Evolutionary conservation across 2,797 vertebrate species (phyloP), one percentile per base, ranked within the genome.

Genomic region (Pipistrellus pygmaeus): DNA sequence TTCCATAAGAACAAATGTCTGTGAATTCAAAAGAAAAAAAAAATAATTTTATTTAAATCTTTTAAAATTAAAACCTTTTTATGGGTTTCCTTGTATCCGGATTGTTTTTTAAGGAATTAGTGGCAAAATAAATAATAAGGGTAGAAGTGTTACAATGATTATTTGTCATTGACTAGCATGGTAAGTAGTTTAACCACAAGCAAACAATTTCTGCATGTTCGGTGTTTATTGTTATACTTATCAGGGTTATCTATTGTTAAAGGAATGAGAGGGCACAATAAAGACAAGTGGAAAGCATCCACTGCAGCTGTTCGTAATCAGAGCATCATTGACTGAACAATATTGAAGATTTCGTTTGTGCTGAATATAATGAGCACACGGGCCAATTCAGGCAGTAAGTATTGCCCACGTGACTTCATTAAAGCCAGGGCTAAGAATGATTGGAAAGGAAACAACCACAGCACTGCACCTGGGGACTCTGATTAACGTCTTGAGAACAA

Each of bases 251-350:
- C 96, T 92, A 92, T 80, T 94, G 93, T 66, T 88, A 95, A 96
- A 88, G 66, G 46, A 93, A 38, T 44, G 48, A 89, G 0, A 0
- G 11, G 0, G 55, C 81, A 77, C 68, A 82, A 92, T 91, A 46
- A 90, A 82, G 77, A 80, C 1, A 96, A 91, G 7, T 88, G 6
- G 76, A 97, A 94, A 95, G 46, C 85, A 76, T 93, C 93, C 68
- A 96, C 71, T 75, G 73, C 94, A 97, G 92, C 95, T 97, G 62
- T 85, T 96, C 72, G 71, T 90, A 97, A 96, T 97, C 83, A 96
- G 75, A 93, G 75, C 66, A 18, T 84, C 93, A 96, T 96, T 97
- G 91, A 97, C 84, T 95, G 78, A 96, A 92, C 15, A 38, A 57
- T 0, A 3, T 93, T 92, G 57, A 92, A 95, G 72, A 95, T 95